Evolutionary conservation across 1,140 invertebrate genomes (phyloP).

Genomic region (Drosophila eugracilis): DNA sequence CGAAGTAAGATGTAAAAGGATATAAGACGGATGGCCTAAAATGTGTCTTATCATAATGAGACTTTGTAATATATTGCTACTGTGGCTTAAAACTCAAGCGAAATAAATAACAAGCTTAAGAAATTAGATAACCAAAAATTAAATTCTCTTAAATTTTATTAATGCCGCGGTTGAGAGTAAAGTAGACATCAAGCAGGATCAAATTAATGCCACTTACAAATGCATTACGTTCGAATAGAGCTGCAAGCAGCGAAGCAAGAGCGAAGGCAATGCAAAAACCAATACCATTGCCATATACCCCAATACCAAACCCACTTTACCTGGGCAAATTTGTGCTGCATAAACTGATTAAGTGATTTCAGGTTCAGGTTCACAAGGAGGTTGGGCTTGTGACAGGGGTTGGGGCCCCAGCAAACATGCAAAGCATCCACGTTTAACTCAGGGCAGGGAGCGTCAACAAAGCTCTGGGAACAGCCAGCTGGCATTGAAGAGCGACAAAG

Average conservation of each 20-base stretch:
- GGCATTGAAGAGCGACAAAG: constrained; percentile 1
- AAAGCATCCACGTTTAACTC: constrained; percentile 3
- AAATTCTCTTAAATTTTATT: background rate
- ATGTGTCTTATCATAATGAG: too few species aligned
- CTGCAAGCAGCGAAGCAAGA: constrained; percentile 10
- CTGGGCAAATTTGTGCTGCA: constrained; percentile 35
- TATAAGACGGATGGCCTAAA: too few species aligned
- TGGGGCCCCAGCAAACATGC: constrained; percentile 5
- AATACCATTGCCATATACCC: constrained; percentile 2
- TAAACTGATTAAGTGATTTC: constrained; percentile 73
- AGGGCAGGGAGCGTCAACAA: constrained; percentile 3
- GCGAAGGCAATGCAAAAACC: constrained; percentile 18
- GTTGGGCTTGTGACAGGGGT: background rate
- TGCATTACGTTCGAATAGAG: constrained; percentile 57
- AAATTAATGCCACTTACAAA: constrained; percentile 68
- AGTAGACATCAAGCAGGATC: constrained; percentile 14
- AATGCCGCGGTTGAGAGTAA: background rate
- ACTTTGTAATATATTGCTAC: too few species aligned
- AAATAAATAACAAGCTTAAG: background rate
- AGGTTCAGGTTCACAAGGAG: constrained; percentile 24
- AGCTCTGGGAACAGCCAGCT: constrained; percentile 31
- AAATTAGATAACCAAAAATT: background rate
- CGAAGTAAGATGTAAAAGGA: too few species aligned
- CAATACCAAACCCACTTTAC: constrained; percentile 12
- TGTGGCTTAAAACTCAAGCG: too few species aligned